Base-by-base conservation (phyloP, 2,113 vertebrate genomes). In the Apeltes quadracus region DNA sequence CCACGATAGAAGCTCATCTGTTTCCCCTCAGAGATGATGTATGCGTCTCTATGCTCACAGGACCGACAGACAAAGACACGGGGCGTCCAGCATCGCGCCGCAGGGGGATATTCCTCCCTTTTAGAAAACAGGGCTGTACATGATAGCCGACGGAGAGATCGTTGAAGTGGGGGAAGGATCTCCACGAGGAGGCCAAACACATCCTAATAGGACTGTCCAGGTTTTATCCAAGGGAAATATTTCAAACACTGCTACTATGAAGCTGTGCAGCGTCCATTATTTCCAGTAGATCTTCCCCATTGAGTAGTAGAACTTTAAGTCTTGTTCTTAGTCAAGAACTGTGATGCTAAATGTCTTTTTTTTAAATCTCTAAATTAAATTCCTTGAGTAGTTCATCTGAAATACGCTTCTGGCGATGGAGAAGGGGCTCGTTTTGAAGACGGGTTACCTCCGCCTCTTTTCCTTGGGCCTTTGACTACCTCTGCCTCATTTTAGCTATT, bases 401-500 rank as follows among this genome's bases (percentile, higher is more conserved):
- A 79, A 63, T 51, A 41, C 8, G 13, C 4, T 13, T n/a, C n/a
- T n/a, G n/a, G n/a, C 1, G 51, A 54, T 38, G 34, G 78, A 61
- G 14, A 62, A 70, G 61, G 72, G 83, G 67, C 75, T 76, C 48
- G 83, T 87, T 87, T 77, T 69, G 68, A 64, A 69, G 72, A 82
- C 69, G 87, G 78, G 44, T 46, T 86, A 72, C 82, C 75, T 44
- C 79, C 64, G 59, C 77, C 73, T 77, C 61, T 53, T 74, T 72
- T 70, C 65, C 57, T 36, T 58, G 58, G 44, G 53, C 32, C 58
- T 84, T 54, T 78, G 71, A 75, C 78, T 88, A 69, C 71, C 83
- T 90, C 78, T 22, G 44, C 66, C 66, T 86, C 57, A 81, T 66
- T 88, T 83, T 66, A 75, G 84, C 81, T 92, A 86, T 92, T 91